Evolutionary conservation across 2,888 invertebrate species (phyloP), one percentile per base, ranked within the genome.

Genomic region (Drosophila infuscata): DNA sequence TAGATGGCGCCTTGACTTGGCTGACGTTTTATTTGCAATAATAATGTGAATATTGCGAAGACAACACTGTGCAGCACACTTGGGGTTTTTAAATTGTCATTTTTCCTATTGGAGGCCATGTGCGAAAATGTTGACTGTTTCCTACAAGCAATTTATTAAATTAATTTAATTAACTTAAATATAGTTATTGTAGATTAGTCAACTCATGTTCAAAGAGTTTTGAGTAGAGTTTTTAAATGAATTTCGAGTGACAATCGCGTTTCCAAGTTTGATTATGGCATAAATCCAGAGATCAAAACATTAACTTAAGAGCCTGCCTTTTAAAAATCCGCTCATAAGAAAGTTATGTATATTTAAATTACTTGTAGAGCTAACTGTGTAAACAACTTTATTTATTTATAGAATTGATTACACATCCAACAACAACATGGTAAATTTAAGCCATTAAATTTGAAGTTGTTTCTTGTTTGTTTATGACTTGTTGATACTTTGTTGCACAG

Each of bases 21-120:
- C 81, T 68, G 69, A 20, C 12, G 66, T 69, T 74, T 77, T 46
- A 72, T 66, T 72, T 65, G 69, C 59, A 58, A 85, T 85, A 88
- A 88, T 88, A 82, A 88, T 86, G 85, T 74, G 85, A 83, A 83
- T 75, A 76, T 72, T 69, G 68, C 71, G 78, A 59, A 74, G 73
- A 51, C 70, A 62, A 71, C 81, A 85, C 82, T 82, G 49, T 56
- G 53, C 82, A 66, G 32, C 80, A 72, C n/a, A 59, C 11, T 74
- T 48, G 15, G 4, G 17, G 9, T 20, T 60, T 49, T 29, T 6
- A 4, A 32, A 15, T 4, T 46, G 15, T 25, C 2, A 46, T 25
- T 15, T 12, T 20, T 46, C 46, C 12, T 7, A 20, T n/a, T 32
- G 11, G 12, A n/a, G n/a, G n/a, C n/a, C n/a, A n/a, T n/a, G n/a